phyloP scores from a whole-genome alignment of 2,888 invertebrate genomes.

The Coelopa pilipes region DNA sequence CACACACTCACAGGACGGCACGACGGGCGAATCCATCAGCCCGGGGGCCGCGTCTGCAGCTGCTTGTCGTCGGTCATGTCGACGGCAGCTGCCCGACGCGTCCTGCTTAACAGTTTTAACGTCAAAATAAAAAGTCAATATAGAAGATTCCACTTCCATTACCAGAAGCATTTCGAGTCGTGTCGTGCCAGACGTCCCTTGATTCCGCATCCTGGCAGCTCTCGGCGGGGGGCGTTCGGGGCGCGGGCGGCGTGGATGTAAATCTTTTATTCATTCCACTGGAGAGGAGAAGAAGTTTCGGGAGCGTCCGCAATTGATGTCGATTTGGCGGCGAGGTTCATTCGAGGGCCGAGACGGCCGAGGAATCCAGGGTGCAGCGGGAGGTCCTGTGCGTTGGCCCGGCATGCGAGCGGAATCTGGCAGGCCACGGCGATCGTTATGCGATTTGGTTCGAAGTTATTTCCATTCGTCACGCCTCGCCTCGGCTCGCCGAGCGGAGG shows the following conservation, averaged over 20 bases:
- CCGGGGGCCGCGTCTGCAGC: constrained; percentile 8
- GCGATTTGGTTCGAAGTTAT: constrained; percentile 39
- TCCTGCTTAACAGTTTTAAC: constrained; percentile 39
- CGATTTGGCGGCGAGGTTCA: constrained; percentile 53
- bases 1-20: neutral
- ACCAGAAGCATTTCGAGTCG: constrained; percentile 37
- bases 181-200: constrained; percentile 34
- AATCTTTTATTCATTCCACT: constrained; percentile 48
- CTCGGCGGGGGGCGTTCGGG: constrained; percentile 11
- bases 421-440: constrained; percentile 34
- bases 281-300: constrained; percentile 38
- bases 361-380: constrained; percentile 20
- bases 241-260: constrained; percentile 39
- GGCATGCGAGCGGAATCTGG: constrained; percentile 16
- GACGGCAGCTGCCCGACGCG: neutral
- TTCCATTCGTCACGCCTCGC: neutral
- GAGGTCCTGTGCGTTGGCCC: constrained; percentile 1
- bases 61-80: neutral
- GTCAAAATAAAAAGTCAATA: constrained; percentile 47
- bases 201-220: constrained; percentile 2
- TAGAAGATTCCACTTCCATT: constrained; percentile 42
- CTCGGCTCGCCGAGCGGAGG: neutral
- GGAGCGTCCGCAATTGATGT: constrained; percentile 55
- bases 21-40: neutral
- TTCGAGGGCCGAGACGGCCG: constrained; percentile 9